Conservation (phyloP, 2,113 vertebrate species). For the Eidolon helvum region DNA sequence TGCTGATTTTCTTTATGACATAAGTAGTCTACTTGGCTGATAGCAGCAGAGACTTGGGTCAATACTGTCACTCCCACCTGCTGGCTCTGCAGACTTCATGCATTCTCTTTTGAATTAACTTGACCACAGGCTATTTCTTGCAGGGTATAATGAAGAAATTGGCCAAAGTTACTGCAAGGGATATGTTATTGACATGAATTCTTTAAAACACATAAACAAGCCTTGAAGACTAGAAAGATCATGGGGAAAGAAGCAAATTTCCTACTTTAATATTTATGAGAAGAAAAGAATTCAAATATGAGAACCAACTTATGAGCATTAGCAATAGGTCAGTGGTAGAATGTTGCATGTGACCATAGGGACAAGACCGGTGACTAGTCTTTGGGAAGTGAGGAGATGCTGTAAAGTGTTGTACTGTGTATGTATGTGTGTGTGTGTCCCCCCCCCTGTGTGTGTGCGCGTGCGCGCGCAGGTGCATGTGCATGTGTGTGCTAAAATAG, state of each 20-base stretch:
- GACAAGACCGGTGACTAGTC: not conserved
- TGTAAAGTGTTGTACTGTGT: not conserved
- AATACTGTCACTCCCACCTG: constrained; percentile 62
- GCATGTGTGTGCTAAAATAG: not conserved
- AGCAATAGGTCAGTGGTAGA: not conserved
- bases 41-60: constrained; percentile 53
- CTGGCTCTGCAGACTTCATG: constrained; percentile 35
- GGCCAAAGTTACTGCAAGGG: constrained; percentile 68
- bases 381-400: not conserved
- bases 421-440: not conserved
- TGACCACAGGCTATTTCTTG: constrained; percentile 73
- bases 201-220: constrained; percentile 67
- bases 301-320: constrained; percentile 13
- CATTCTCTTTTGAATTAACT: constrained; percentile 71
- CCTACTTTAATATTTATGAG: constrained; percentile 55
- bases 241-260: constrained; percentile 47
- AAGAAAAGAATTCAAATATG: constrained; percentile 46
- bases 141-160: constrained; percentile 71
- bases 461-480: too few species aligned
- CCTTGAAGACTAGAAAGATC: constrained; percentile 59
- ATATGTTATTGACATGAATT: constrained; percentile 69
- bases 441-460: not conserved
- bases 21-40: constrained; percentile 65
- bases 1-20: constrained; percentile 62
- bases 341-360: not conserved